Evolutionary conservation across 2,797 vertebrate genomes (phyloP), one percentile per base, ranked within the genome.

Genomic region (Gobio occitaniae): DNA sequence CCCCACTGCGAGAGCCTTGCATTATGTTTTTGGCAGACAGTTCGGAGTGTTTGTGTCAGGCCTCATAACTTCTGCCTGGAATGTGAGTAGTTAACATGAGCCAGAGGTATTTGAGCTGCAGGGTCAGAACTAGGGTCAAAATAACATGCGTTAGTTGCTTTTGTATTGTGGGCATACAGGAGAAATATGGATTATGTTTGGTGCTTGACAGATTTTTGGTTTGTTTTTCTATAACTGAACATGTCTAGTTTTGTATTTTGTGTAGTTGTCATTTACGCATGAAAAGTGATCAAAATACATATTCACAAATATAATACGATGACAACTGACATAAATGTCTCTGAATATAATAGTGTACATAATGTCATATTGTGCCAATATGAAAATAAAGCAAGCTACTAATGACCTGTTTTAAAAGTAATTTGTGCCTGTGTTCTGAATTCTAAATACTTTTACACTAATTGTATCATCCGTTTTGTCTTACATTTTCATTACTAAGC

Each of bases 11-110:
- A 32, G 17, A 12, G 47, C 29, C 47, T 66, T 68, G 44, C 12
- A 52, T 68, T 68, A 15, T 50, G 63, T 80, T 80, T 32, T 79
- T 68, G 47, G 29, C 63, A n/a, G 12, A 50, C 25, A 15, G 29
- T 54, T 80, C 19, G 50, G 47, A n/a, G 44, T 66, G 63, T 41
- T 80, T 80, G 29, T 36, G 78, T 50, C 63, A 80, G 32, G 32
- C 78, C 63, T 52, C 56, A 44, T 63, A 63, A 32, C n/a, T 47
- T 32, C 25, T 32, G 54, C 19, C 36, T 59, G 78, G 78, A 79
- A 79, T 79, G 66, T 66, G 17, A 50, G 47, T 44, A 1, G 36
- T n/a, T 65, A 48, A 65, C 59, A 59, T 82, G 25, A 74, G 54
- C 6, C 72, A 66, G 47, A 76, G 19, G 10, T 76, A 76, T 83